Evolutionary conservation across 2,113 vertebrate genomes (phyloP).

Genomic region (Pteronura brasiliensis): DNA sequence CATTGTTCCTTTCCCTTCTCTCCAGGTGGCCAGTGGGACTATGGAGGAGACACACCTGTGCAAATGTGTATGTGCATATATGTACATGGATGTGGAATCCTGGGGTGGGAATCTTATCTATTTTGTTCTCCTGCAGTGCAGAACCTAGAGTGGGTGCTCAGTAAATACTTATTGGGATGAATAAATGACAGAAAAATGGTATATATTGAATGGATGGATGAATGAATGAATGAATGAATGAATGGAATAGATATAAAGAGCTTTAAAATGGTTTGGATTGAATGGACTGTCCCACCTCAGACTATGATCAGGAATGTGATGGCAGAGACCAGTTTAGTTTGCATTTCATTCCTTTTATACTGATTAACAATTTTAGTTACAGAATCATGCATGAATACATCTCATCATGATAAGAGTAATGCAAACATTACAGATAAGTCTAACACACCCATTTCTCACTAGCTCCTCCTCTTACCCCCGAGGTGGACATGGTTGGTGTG

Average conservation of each 20-base stretch:
- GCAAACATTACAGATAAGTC: neutral
- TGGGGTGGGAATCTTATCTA: neutral
- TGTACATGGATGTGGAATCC: neutral
- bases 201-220: neutral
- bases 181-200: too few relatives aligned
- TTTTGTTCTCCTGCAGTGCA: neutral
- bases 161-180: neutral
- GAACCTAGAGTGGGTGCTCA: neutral
- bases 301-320: neutral
- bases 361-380: neutral
- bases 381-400: neutral
- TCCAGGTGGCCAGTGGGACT: neutral
- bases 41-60: neutral
- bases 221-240: neutral
- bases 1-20: neutral
- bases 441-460: neutral
- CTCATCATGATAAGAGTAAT: neutral
- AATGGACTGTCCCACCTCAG: too few relatives aligned
- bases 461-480: neutral
- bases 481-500: rapidly evolving
- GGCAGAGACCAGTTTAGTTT: neutral
- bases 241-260: too few relatives aligned
- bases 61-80: too few relatives aligned
- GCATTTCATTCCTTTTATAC: neutral
- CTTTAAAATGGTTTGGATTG: too few relatives aligned